Evolutionary conservation across 2,113 vertebrate species (phyloP), one percentile per base, ranked within the genome.

Genomic region (Anhinga rufa): DNA sequence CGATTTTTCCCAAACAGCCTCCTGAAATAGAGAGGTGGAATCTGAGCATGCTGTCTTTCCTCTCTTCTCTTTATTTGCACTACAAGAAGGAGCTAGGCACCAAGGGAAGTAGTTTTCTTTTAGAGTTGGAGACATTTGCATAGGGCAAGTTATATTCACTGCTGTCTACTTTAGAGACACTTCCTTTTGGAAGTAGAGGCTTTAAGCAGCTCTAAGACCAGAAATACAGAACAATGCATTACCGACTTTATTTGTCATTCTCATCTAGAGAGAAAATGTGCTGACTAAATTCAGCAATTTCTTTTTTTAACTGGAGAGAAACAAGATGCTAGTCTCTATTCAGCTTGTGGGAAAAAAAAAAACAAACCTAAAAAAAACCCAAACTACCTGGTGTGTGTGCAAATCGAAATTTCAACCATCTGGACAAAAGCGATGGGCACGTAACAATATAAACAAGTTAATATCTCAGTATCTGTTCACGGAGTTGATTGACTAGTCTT

Each of bases 1-100:
- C 49, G 90, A 20, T 65, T 87, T 79, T 79, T 69, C 46, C 46
- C 80, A 65, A 65, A 78, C 10, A 52, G 34, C 88, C 65, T 85
- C 58, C 72, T 79, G 74, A 77, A 95, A 62, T 85, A 72, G 55
- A n/a, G 61, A 32, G n/a, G 24, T 14, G 40, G 28, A 82, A 55
- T 64, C 19, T 54, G 51, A 82, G 57, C 32, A 24, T 42, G 36
- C 38, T 48, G 48, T 25, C 55, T 87, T 57, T 86, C 48, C 49
- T 83, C 31, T 64, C 21, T 87, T 93, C 88, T 72, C 54, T 28
- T 89, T 61, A 82, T 96, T 95, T 95, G 88, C 92, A 82, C 80
- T 93, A 49, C 70, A 93, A 87, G 91, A 9, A 86, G 44, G 34
- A 84, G 25, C 38, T 76, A 32, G 44, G 61, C 52, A 69, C 49